Conservation (phyloP, 1,140 invertebrate genomes). For the Akabosia matsudoensis region DNA sequence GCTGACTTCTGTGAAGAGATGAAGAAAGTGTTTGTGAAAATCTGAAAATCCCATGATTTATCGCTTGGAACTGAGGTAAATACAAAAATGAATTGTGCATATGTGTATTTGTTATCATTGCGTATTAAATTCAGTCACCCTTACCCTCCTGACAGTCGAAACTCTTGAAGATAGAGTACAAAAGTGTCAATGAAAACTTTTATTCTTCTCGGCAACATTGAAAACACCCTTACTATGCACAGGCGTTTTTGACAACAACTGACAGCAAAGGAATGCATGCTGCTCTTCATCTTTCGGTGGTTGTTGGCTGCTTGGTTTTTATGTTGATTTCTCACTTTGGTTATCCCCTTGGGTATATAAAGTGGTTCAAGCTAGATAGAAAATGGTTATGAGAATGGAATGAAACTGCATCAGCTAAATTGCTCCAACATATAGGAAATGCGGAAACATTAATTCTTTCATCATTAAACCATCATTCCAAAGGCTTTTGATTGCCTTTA, state of each 20-base stretch:
- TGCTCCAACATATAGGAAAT: neutral
- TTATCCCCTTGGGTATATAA: no score
- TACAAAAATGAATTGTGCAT: neutral
- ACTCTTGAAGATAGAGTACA: no score
- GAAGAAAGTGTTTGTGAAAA: neutral
- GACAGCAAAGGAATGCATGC: no score
- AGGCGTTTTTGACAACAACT: no score
- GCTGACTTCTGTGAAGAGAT: neutral
- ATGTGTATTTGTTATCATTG: neutral
- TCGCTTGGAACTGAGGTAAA: neutral
- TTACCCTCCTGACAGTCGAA: neutral
- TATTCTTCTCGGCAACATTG: no score
- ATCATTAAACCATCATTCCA: neutral
- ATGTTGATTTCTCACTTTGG: no score
- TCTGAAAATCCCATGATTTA: neutral
- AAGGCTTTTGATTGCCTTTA: neutral
- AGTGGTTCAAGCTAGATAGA: no score
- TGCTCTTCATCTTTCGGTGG: no score
- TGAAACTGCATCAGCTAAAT: neutral
- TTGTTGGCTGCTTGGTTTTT: no score
- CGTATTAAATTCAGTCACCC: neutral
- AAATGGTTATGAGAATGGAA: neutral
- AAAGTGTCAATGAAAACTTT: no score
- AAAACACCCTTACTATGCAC: no score
- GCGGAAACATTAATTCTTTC: slow-evolving; percentile 11